A percentile compares a stretch with the other conserved stretches of the same genome.
phyloP scores from a whole-genome alignment of 2,797 vertebrate genomes.

The Coccyzus lansbergi region DNA sequence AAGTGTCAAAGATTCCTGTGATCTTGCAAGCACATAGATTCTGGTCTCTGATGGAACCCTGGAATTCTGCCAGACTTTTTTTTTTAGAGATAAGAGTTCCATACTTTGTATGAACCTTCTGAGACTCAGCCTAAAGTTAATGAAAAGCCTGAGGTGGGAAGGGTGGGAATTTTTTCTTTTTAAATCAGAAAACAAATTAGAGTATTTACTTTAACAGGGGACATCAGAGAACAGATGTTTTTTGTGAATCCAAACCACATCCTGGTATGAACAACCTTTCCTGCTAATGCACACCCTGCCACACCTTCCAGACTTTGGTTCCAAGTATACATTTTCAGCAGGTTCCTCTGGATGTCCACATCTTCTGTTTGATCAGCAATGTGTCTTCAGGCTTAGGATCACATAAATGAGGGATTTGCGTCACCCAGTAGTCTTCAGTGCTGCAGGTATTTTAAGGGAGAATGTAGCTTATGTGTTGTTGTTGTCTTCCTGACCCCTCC shows the following conservation, averaged over 20 bases:
- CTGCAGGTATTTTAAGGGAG: not conserved
- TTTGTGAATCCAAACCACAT: not conserved
- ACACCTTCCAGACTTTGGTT: not conserved
- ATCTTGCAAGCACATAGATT: not conserved
- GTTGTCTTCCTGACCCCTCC: not conserved
- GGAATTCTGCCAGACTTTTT: not conserved
- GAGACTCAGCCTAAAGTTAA: not conserved
- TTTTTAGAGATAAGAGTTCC: not conserved
- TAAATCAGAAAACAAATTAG: not conserved
- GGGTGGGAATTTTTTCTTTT: not conserved
- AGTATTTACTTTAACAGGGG: not conserved
- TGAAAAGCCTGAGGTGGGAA: not conserved
- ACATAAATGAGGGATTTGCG: not conserved
- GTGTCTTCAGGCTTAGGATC: not conserved
- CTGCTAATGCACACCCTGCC: not conserved
- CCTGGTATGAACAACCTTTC: fast-evolving
- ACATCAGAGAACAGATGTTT: not conserved
- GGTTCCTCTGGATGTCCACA: not conserved
- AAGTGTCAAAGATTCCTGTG: not conserved
- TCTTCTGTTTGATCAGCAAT: not conserved
- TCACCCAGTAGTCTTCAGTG: not conserved
- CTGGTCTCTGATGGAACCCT: not conserved
- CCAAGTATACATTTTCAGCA: not conserved
- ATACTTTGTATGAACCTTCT: not conserved
- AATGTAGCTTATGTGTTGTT: not conserved